Evolutionary conservation across 2,113 vertebrate genomes (phyloP), one percentile per base, ranked within the genome.

Genomic region (Pionites leucogaster): DNA sequence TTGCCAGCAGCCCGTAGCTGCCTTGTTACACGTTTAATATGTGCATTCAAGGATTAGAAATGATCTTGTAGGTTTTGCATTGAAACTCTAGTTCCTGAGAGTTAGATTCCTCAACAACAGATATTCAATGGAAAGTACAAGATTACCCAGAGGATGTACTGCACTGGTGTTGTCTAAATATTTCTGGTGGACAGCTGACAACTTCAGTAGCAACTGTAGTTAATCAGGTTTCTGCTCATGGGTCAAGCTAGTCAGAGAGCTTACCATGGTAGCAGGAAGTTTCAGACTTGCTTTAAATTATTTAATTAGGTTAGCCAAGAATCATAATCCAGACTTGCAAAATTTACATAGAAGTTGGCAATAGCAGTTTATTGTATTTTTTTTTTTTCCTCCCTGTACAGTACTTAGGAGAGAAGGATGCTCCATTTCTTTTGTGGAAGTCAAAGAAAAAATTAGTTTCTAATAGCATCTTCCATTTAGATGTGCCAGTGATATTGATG

Each of bases 281-380:
- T 59, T 78, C 47, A 69, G 3, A 29, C 27, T 92, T 70, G 9
- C 42, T 88, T 88, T 88, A 65, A 77, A 33, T 25, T 24, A 39
- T 7, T 52, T 76, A 33, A n/a, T 55, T 47, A 41, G 17, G 7
- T 86, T 83, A 83, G 24, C 41, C 31, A 70, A 70, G 25, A 77
- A 39, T 22, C 49, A 31, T 49, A 80, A 60, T 44, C 13, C 18
- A 72, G 33, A 24, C 24, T 44, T 77, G 25, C 23, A 81, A 88
- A 86, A 67, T 67, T 55, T 69, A 64, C 31, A 13, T 13, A 10
- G 22, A 29, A 39, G 4, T 12, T 67, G 53, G 18, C 23, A 79
- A 19, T 49, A 65, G 37, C 16, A 52, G 2, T 59, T 27, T 4
- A 0, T 4, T 0, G 29, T 4, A 0, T 4, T 0, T 29, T 3